phyloP scores from a whole-genome alignment of 64 coral and sea anemone species.

The Pocillopora verrucosa region DNA sequence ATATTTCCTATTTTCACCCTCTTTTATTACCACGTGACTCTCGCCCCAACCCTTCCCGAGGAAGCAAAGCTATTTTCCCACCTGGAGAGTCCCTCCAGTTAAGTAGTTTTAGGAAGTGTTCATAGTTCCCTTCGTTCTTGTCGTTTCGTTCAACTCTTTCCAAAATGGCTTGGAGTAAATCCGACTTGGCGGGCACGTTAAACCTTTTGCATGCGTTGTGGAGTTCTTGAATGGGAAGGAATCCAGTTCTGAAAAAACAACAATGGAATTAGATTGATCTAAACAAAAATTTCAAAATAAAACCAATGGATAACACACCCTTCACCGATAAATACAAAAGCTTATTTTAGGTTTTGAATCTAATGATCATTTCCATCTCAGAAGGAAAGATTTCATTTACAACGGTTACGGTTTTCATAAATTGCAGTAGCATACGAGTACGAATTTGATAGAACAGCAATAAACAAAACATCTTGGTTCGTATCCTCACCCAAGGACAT shows the following conservation, averaged over 20 bases:
- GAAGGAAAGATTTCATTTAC: no score
- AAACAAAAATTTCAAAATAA: background rate
- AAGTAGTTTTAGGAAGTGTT: constrained; percentile 80
- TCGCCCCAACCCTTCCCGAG: background rate
- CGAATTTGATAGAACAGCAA: no score
- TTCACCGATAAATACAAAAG: no score
- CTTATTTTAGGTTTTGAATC: no score
- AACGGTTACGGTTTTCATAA: no score
- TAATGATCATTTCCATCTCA: no score
- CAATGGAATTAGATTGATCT: background rate
- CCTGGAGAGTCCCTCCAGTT: constrained; percentile 97
- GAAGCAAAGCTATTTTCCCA: background rate
- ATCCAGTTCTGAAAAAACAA: constrained; percentile 73
- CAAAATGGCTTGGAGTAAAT: constrained; percentile 74
- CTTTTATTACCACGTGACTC: background rate
- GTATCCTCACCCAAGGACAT: constrained; percentile 70
- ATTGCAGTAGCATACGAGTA: no score
- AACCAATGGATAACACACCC: background rate
- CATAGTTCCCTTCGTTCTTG: constrained; percentile 64
- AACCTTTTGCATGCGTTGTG: constrained; percentile 86
- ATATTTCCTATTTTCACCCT: background rate
- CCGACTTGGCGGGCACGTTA: constrained; percentile 87
- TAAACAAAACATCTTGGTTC: no score
- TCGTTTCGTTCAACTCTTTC: constrained; percentile 76
- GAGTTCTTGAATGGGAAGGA: constrained; percentile 75